Conservation (phyloP, 2,797 vertebrate genomes). For the Malacoraja senta region DNA sequence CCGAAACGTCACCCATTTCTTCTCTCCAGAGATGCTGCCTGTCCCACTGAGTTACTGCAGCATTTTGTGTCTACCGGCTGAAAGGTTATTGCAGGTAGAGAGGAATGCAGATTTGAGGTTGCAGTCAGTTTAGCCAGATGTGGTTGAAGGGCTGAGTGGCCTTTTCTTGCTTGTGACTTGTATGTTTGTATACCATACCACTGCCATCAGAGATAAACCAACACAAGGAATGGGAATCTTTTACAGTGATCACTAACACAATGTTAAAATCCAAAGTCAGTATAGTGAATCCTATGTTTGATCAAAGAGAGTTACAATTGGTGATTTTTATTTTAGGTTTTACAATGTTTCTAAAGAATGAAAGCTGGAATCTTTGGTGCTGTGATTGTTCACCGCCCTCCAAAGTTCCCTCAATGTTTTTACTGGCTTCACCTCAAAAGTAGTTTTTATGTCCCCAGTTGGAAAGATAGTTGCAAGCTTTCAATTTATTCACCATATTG, state of each 20-base stretch:
- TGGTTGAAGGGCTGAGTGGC: too few relatives aligned
- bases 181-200: too few relatives aligned
- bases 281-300: background rate
- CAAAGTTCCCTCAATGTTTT: background rate
- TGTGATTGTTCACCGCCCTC: background rate
- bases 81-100: too few relatives aligned
- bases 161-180: too few relatives aligned
- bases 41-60: too few relatives aligned
- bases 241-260: too few relatives aligned
- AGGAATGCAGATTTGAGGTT: too few relatives aligned
- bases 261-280: background rate
- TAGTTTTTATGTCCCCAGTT: background rate
- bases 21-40: too few relatives aligned
- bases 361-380: background rate
- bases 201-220: background rate
- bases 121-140: too few relatives aligned
- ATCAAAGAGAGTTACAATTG: background rate
- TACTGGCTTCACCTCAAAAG: background rate
- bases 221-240: background rate
- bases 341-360: background rate
- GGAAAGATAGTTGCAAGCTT: background rate
- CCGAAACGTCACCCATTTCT: too few relatives aligned
- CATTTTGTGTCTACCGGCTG: too few relatives aligned
- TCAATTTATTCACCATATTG: background rate
- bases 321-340: background rate